Conservation (phyloP, 1,140 invertebrate species). For the Aphidius gifuensis region DNA sequence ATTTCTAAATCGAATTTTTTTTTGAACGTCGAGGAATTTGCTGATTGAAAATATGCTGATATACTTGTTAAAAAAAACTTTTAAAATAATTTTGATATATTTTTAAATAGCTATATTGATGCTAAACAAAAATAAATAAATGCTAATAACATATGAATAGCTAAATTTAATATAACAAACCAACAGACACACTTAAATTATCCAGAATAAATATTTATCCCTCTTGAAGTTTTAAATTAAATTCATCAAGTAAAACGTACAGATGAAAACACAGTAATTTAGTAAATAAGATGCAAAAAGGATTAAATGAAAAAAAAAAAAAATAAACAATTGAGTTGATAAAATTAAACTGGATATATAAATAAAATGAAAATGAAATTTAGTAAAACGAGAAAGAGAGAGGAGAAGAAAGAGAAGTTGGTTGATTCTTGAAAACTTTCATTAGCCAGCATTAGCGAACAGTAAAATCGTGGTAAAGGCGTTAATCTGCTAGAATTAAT, state of each 20-base stretch:
- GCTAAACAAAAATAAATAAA: no score
- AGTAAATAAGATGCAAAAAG: constrained; percentile 12
- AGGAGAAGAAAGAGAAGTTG: neutral
- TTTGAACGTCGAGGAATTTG: no score
- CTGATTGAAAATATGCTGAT: no score
- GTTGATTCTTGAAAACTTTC: constrained; percentile 28
- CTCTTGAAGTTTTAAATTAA: no score
- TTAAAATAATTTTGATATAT: no score
- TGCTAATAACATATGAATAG: no score
- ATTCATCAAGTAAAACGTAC: neutral
- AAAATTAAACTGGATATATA: constrained; percentile 17
- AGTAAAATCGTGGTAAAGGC: constrained; percentile 28
- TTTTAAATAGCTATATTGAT: no score
- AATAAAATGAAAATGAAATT: neutral
- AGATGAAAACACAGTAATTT: constrained; percentile 9
- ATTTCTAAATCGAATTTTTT: no score
- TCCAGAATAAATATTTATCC: no score
- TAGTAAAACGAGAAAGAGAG: neutral
- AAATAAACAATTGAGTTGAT: constrained; percentile 16
- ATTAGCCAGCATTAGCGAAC: constrained; percentile 31
- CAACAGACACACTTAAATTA: no score
- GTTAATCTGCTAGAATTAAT: constrained; percentile 36
- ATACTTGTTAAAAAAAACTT: no score
- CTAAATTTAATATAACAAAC: no score
- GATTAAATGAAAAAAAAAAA: constrained; percentile 1